Evolutionary conservation across 2,888 invertebrate species (phyloP), one percentile per base, ranked within the genome.

Genomic region (Eristalis tenax): DNA sequence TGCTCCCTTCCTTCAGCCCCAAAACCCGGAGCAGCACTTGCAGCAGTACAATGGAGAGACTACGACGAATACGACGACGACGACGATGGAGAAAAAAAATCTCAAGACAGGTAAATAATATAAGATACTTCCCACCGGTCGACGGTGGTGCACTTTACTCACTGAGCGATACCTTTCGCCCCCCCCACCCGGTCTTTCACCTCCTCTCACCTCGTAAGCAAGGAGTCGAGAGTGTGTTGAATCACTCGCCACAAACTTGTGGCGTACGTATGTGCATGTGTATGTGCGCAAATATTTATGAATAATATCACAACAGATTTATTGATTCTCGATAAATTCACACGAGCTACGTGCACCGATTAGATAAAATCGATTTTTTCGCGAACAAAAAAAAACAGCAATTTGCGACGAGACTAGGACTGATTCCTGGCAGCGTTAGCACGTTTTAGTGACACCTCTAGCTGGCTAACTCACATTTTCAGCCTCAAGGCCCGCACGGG

Each of bases 71-170:
- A 32, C 18, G 50, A 8, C 18, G 5, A 50, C n/a, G 18, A 50
- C 50, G 50, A 18, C 50, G 50, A 50, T 18, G 43, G 18, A 26
- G 69, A 61, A 80, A 74, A 65, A 65, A n/a, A 8, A 56, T 57
- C 71, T 66, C 70, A 83, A 83, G 86, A 74, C 74, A 82, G 77
- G 85, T 82, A 86, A 78, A 82, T 61, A 81, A 40, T 78, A 82
- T 71, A 83, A 83, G 78, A 83, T 75, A 80, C 83, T 86, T 86
- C 86, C 83, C 86, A 83, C 86, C 78, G 78, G 74, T 82, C 73
- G 70, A 38, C 61, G 77, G 73, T 82, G 56, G 78, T 82, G 85
- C 85, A 78, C 81, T 85, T 85, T 81, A 81, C 76, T 85, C 70
- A 80, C 80, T 81, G 81, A 81, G 81, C 71, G 85, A 85, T 81